These are phyloP conservation scores for Pygoscelis antarcticus DNA, from an alignment of 2,113 vertebrate species.

Conservation along the genomic window DNA sequence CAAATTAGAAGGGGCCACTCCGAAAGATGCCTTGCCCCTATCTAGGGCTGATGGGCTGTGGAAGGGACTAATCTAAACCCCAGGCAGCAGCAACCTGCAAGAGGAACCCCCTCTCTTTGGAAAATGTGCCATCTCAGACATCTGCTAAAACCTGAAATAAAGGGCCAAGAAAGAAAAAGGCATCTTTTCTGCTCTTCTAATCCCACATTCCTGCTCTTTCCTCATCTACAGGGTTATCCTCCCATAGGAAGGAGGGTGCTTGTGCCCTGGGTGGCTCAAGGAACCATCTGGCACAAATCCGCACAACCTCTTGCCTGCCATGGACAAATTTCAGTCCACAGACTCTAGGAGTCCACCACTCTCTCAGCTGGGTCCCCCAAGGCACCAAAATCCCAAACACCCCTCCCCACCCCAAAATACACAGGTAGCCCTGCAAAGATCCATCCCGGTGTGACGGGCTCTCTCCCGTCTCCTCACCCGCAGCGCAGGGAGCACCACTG, in stretches of 20 bases:
- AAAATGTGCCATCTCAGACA: neutral
- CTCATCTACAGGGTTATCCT: neutral
- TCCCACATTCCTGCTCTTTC: neutral
- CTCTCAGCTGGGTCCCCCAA: neutral
- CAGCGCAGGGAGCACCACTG: neutral
- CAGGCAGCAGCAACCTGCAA: neutral
- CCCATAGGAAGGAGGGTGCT: neutral
- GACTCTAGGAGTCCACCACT: neutral
- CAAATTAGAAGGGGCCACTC: neutral
- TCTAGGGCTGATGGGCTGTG: neutral
- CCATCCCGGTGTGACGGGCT: neutral
- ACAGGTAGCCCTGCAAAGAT: neutral
- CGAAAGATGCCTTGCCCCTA: neutral
- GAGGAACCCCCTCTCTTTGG: neutral
- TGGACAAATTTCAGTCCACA: neutral
- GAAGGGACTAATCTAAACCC: neutral
- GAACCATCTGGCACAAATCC: neutral
- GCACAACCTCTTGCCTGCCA: neutral
- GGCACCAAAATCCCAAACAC: neutral
- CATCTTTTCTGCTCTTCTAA: neutral
- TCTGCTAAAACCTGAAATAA: neutral
- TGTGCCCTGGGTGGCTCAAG: neutral
- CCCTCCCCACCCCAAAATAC: neutral
- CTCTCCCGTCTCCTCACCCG: rapidly evolving
- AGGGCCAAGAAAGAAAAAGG: neutral